Evolutionary conservation across 2,888 invertebrate genomes (phyloP), one percentile per base, ranked within the genome.

Genomic region (Sylvicola cinctus): DNA sequence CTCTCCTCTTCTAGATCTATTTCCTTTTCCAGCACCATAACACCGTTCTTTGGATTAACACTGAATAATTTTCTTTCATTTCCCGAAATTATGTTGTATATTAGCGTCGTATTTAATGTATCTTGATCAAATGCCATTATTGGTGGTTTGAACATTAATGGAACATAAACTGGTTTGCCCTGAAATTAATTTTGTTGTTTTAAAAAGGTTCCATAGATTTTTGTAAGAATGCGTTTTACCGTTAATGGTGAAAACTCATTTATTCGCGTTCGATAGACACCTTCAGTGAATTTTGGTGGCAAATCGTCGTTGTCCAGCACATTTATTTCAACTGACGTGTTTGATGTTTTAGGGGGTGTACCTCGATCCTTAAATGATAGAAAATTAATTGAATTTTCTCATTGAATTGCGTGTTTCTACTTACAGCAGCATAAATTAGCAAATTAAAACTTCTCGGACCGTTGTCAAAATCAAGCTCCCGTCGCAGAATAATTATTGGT

Each of bases 121-220:
- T 87, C 85, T 52, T 81, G 79, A 54, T 85, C 85, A 41, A 66
- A 70, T 0, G 85, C 85, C 43, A 67, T 68, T 30, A 87, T 80
- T 2, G 74, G 68, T 0, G 74, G 70, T 4, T 68, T 61, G 48
- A 85, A 78, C 35, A 64, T 55, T 2, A 88, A 56, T 40, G 74
- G 72, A 42, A 70, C 66, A 46, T 79, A 74, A 31, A 84, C 71
- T 16, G 67, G 61, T 37, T 69, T 69, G 4, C 78, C 77, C 81
- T 80, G 53, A 30, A 35, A 31, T 11, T 13, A 28, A 29, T 20
- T 17, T 28, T 27, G 11, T 36, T 16, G 31, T 25, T 12, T 29
- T 11, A 16, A 4, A 33, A 7, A 11, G 35, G 13, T 15, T 16
- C 25, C 29, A 30, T 16, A 11, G 10, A 35, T 16, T 16, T 7